phyloP scores from a whole-genome alignment of 2,888 invertebrate genomes.

The Cinara cedri region DNA sequence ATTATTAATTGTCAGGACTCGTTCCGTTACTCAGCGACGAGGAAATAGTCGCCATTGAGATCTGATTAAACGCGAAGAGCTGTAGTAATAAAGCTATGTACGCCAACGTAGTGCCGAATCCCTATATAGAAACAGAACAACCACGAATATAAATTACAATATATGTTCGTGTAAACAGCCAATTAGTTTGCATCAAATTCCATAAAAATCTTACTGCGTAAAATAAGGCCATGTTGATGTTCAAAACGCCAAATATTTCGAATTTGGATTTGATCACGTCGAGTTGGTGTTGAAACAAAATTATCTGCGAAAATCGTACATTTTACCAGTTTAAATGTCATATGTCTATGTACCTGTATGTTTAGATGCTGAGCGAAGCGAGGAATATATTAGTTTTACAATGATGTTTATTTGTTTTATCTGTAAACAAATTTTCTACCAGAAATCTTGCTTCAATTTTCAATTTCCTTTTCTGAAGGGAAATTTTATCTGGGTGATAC shows the following conservation, averaged over 20 bases:
- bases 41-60: slow-evolving; percentile 6
- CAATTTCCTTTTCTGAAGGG: no score
- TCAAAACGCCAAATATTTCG: slow-evolving; percentile 25
- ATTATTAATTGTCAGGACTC: neutral
- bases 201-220: slow-evolving; percentile 24
- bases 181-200: no score
- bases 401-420: no score
- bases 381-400: no score
- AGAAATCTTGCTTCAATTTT: no score
- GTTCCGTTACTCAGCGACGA: neutral
- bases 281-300: slow-evolving; percentile 45
- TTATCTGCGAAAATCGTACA: slow-evolving; percentile 42
- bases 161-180: neutral
- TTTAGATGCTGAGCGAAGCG: no score
- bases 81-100: slow-evolving; percentile 37
- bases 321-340: no score
- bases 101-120: slow-evolving; percentile 13
- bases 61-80: slow-evolving; percentile 26
- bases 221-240: slow-evolving; percentile 36
- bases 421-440: no score
- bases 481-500: no score
- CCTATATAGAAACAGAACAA: slow-evolving; percentile 15
- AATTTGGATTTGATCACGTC: slow-evolving; percentile 31
- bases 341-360: no score
- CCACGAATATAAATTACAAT: neutral